Conservation (phyloP, 1,140 invertebrate genomes). For the Lamellibrachia luymesi region DNA sequence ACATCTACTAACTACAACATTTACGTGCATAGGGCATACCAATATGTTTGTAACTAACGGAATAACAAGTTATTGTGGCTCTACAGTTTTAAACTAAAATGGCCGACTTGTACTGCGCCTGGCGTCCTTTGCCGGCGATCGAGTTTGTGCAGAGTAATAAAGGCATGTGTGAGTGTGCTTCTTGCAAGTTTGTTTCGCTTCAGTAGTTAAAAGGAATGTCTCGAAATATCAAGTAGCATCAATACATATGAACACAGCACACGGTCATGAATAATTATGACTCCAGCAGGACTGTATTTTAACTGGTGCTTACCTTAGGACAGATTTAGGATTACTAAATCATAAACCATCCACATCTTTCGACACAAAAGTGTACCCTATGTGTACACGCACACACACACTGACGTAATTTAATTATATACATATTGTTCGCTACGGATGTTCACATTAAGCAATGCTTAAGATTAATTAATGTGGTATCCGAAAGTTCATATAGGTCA, state of each 20-base stretch:
- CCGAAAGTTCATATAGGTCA: not conserved
- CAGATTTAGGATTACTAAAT: not conserved
- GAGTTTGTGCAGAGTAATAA: not conserved
- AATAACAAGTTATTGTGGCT: not conserved
- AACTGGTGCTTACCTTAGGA: not conserved
- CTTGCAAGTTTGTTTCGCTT: not conserved
- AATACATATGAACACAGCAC: not conserved
- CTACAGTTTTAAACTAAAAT: not conserved
- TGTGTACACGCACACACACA: no score
- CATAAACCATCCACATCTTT: not conserved
- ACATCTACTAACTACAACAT: conserved; percentile 1
- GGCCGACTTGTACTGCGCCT: not conserved
- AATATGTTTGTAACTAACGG: not conserved
- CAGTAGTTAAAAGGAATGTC: not conserved
- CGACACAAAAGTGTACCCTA: no score
- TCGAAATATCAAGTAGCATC: not conserved
- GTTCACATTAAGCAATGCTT: no score
- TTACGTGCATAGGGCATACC: not conserved
- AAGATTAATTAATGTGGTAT: no score
- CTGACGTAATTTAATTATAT: no score
- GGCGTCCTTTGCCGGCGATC: not conserved
- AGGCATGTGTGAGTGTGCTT: not conserved
- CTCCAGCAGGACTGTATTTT: not conserved
- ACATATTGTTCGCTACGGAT: no score
- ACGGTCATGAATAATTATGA: not conserved